Conservation (phyloP, 2,113 vertebrate species). For the Cryptotis parvus region DNA sequence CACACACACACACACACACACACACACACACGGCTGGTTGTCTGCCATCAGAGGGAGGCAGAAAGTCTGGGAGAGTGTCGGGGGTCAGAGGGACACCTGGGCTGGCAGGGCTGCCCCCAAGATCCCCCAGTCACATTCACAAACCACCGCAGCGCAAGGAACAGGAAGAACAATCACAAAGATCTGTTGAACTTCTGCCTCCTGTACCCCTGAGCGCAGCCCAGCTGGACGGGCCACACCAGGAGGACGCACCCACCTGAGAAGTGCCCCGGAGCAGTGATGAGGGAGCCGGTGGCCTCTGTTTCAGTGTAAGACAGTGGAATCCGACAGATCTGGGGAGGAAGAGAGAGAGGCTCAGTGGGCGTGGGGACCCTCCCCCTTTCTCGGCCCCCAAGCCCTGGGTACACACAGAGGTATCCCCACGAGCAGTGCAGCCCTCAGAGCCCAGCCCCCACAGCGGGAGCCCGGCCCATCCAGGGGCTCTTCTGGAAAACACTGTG, state of each 20-base stretch:
- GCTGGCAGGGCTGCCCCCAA: too few species aligned
- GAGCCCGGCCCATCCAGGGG: neutral
- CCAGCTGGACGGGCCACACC: too few species aligned
- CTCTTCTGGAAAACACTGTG: constrained; percentile 40
- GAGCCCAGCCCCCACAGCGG: neutral
- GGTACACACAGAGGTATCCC: too few species aligned
- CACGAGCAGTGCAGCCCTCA: neutral
- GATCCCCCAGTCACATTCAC: too few species aligned
- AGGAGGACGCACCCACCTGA: constrained; percentile 91
- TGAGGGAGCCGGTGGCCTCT: constrained; percentile 95
- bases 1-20: neutral
- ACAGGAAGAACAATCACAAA: too few species aligned
- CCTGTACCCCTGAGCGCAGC: too few species aligned
- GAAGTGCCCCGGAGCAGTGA: constrained; percentile 94
- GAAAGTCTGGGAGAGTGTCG: too few species aligned
- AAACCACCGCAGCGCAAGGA: too few species aligned
- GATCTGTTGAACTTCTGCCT: too few species aligned
- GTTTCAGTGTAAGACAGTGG: constrained; percentile 99
- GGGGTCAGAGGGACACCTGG: too few species aligned
- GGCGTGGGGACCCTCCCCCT: neutral
- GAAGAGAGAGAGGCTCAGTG: constrained; percentile 54
- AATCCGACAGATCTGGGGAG: constrained; percentile 96
- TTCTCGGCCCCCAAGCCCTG: neutral
- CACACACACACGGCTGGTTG: neutral
- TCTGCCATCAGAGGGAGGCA: neutral